Percentiles rank a stretch among this genome's conserved stretches.
Conservation (phyloP, 2,797 vertebrate genomes). For the Mus spretus region DNA sequence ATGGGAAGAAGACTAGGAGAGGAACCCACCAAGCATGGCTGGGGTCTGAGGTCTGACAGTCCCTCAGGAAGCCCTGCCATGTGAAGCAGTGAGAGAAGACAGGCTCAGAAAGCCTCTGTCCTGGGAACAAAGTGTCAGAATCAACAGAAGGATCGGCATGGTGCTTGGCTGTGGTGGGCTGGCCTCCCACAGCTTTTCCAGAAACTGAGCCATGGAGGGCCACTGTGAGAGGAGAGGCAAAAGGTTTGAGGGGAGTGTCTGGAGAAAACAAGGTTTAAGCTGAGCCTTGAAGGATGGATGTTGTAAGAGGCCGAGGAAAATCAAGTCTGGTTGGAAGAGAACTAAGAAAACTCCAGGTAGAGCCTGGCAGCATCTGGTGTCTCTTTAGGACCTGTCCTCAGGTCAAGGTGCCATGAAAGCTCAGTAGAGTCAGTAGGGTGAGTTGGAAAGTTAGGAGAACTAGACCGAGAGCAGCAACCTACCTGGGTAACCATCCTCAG, state of each 20-base stretch:
- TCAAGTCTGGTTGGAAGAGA: background rate
- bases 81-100: background rate
- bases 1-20: background rate
- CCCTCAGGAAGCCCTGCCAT: background rate
- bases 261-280: background rate
- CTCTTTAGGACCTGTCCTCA: background rate
- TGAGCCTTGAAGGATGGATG: background rate
- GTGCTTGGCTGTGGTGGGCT: background rate
- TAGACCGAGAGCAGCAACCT: background rate
- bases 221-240: background rate
- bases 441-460: background rate
- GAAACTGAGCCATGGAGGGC: background rate
- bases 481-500: background rate
- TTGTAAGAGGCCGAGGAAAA: background rate
- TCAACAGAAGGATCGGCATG: accelerated
- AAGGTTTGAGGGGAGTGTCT: background rate
- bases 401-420: background rate
- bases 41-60: background rate
- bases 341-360: background rate
- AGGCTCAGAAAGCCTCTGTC: background rate
- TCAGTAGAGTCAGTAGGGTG: background rate
- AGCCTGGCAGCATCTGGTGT: no score
- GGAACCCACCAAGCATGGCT: background rate
- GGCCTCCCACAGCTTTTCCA: background rate
- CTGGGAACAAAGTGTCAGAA: background rate